Conservation (phyloP, 2,888 invertebrate genomes). For the Caenorhabditis drosophilae region DNA sequence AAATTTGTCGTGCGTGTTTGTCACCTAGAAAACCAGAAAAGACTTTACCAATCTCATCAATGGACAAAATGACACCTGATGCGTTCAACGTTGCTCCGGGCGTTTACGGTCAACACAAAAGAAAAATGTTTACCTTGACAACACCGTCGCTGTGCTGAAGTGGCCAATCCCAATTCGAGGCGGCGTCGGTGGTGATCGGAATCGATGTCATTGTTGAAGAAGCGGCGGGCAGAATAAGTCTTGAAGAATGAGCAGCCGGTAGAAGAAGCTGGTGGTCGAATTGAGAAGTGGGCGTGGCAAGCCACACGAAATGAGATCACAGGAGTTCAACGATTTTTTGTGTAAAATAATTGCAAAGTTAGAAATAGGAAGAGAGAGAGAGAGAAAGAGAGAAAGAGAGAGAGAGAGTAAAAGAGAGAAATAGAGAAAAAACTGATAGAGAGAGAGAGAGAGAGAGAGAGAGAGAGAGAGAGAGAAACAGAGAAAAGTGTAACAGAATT, state of each 20-base stretch:
- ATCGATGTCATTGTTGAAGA: constrained; percentile 14
- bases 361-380: not conserved
- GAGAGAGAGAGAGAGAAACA: too few species aligned
- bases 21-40: constrained; percentile 21
- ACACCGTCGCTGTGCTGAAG: constrained; percentile 38
- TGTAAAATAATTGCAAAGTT: not conserved
- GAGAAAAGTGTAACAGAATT: too few species aligned
- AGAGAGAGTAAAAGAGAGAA: too few species aligned
- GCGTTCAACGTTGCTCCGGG: too few species aligned
- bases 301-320: constrained; percentile 1
- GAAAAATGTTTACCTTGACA: constrained; percentile 13
- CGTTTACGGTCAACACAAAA: not conserved
- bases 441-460: too few species aligned
- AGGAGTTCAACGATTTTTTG: not conserved
- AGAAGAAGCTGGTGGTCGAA: too few species aligned
- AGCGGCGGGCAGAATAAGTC: not conserved
- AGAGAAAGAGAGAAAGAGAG: too few species aligned
- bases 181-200: constrained; percentile 27
- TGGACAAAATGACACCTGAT: too few species aligned
- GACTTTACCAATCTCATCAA: not conserved
- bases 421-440: too few species aligned
- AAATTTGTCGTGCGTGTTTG: constrained; percentile 46
- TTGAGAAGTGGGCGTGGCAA: too few species aligned
- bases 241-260: constrained; percentile 2
- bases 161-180: constrained; percentile 38